Evolutionary conservation across 2,113 vertebrate species (phyloP), one percentile per base, ranked within the genome.

Genomic region (Bos javanicus): DNA sequence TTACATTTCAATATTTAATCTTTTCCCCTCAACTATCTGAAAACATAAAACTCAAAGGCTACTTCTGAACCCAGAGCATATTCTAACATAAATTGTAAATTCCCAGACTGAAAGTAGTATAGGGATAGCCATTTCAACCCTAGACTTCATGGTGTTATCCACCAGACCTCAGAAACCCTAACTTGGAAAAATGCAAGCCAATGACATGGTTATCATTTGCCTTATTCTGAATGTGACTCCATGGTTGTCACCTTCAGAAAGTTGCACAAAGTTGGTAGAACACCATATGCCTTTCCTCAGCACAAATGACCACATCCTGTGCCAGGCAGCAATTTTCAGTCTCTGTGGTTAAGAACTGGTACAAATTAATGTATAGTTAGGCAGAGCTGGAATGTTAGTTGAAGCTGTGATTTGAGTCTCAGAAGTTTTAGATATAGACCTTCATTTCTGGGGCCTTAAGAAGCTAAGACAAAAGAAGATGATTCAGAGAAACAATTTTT

Each of bases 321-420:
- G 59, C 62, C 97, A 98, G 88, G 91, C 97, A 98, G 94, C 96
- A 62, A 95, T 98, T 97, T 98, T 98, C 96, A 95, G 95, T 96
- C 96, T 43, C 71, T 98, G 98, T 98, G 98, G 98, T 98, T 98
- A 96, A 98, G 97, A 97, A 94, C 98, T 98, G 96, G 98, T 97
- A 98, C 67, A 36, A 97, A 95, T 93, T 97, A 98, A 94, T 17
- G 33, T 95, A 97, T 83, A 95, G 92, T 93, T 97, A 71, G 43
- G 95, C 95, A 84, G 83, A 97, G 97, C 95, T 98, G 98, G 96
- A 98, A 87, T 98, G 90, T 85, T 83, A 98, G 76, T 96, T 97
- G 71, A 78, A 50, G 97, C 98, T 98, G 98, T 98, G 98, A 98
- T 98, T 98, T 98, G 97, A 98, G 85, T 96, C 97, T 95, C 93